Evolutionary conservation across 2,797 vertebrate genomes (phyloP).

Genomic region (Oceanodroma leucorhoa): DNA sequence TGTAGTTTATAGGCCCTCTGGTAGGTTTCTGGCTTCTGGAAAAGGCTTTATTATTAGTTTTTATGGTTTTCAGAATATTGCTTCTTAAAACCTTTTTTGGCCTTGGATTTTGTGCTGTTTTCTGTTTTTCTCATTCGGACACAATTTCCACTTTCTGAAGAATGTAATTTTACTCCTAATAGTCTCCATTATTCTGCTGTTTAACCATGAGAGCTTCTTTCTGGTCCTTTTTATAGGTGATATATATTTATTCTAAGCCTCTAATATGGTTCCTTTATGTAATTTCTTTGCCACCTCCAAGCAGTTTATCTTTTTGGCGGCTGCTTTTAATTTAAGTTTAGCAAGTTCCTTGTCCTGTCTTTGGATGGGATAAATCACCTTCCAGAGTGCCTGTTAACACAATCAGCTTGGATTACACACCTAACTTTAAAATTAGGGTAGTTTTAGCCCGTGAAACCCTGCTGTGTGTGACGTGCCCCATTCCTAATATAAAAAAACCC

Average conservation of each 20-base stretch:
- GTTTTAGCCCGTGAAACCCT: not conserved
- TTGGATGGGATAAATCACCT: not conserved
- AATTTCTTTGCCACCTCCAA: slow-evolving; percentile 11
- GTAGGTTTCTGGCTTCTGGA: not conserved
- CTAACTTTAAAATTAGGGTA: not conserved
- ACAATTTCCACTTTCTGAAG: not conserved
- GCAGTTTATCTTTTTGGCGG: not conserved
- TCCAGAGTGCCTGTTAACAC: not conserved
- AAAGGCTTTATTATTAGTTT: not conserved
- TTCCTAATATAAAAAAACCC: not conserved
- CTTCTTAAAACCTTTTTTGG: not conserved
- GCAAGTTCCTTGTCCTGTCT: not conserved
- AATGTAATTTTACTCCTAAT: not conserved
- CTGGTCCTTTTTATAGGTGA: not conserved
- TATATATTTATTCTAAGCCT: slow-evolving; percentile 3
- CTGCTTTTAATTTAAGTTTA: slow-evolving; percentile 11
- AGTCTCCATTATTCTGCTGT: slow-evolving; percentile 6
- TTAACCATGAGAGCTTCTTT: not conserved
- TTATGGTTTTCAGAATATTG: not conserved
- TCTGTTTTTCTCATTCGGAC: not conserved
- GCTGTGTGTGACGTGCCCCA: not conserved
- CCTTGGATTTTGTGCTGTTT: not conserved
- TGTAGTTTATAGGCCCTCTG: not conserved
- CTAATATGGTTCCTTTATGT: not conserved
- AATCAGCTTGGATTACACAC: not conserved